Evolutionary conservation across 2,797 vertebrate genomes (phyloP).

Genomic region (Lophotriccus pileatus): DNA sequence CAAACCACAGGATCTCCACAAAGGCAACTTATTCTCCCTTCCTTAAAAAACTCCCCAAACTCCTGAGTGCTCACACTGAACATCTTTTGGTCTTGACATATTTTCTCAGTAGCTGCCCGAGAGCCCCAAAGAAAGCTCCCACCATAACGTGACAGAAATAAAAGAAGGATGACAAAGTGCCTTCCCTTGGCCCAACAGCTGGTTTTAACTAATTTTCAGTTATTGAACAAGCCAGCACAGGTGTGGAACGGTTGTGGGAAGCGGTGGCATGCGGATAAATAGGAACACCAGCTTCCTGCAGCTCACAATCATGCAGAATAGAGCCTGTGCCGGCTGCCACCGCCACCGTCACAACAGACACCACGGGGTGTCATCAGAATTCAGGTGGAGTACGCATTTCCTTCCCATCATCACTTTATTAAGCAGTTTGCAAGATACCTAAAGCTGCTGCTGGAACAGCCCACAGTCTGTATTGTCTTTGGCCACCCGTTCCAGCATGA

Average conservation of each 20-base stretch:
- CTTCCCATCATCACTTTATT: not conserved
- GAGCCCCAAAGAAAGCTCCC: not conserved
- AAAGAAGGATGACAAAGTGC: not conserved
- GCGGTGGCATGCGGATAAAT: constrained; percentile 1
- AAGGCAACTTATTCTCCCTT: not conserved
- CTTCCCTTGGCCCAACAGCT: not conserved
- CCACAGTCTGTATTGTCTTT: not conserved
- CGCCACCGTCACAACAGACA: constrained; percentile 39
- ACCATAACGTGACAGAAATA: fast-evolving
- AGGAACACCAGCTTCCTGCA: constrained; percentile 39
- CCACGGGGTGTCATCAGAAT: not conserved
- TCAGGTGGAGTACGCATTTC: not conserved
- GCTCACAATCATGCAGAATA: constrained; percentile 22
- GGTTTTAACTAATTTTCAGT: not conserved
- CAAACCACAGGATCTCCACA: not conserved
- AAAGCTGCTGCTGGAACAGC: not conserved
- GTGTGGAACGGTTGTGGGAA: not conserved
- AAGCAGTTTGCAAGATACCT: not conserved
- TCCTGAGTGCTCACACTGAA: fast-evolving
- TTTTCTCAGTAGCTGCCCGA: not conserved
- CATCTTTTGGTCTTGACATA: not conserved
- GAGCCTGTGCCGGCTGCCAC: not conserved
- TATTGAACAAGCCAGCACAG: not conserved
- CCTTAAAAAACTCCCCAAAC: not conserved
- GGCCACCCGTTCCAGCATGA: fast-evolving